A percentile compares a stretch with the other conserved stretches of the same genome.
phyloP scores from a whole-genome alignment of 2,113 vertebrate species.

The Pheucticus melanocephalus region DNA sequence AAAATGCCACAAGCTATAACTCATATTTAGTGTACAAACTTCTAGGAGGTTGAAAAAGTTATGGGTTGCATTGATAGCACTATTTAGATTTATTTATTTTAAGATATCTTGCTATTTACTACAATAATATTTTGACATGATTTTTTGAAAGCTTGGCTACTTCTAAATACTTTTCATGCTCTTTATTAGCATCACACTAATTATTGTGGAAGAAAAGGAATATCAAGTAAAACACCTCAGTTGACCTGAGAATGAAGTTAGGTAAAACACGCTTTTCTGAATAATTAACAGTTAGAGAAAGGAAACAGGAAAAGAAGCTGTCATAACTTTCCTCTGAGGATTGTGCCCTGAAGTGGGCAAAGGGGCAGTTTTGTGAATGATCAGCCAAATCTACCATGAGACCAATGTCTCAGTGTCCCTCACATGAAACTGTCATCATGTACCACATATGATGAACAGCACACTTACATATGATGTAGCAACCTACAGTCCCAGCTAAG shows the following conservation, averaged over 20 bases:
- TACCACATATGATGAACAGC: not conserved
- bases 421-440: not conserved
- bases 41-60: not conserved
- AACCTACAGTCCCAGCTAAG: not conserved
- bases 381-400: not conserved
- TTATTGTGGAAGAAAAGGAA: not conserved
- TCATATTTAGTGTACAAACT: not conserved
- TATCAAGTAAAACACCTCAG: not conserved
- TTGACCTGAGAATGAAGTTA: not conserved
- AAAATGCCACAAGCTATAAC: not conserved
- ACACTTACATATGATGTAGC: not conserved
- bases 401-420: not conserved
- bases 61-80: not conserved
- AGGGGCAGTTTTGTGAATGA: not conserved
- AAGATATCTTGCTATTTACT: not conserved
- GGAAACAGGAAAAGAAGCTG: not conserved
- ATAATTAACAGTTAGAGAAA: not conserved
- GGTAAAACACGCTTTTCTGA: not conserved
- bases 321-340: not conserved
- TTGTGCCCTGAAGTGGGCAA: not conserved
- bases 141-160: not conserved
- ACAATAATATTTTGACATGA: accelerated
- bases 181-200: not conserved
- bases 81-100: not conserved
- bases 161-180: not conserved